Evolutionary conservation across 2,113 vertebrate genomes (phyloP), one percentile per base, ranked within the genome.

Genomic region (Zosterops pallidus): DNA sequence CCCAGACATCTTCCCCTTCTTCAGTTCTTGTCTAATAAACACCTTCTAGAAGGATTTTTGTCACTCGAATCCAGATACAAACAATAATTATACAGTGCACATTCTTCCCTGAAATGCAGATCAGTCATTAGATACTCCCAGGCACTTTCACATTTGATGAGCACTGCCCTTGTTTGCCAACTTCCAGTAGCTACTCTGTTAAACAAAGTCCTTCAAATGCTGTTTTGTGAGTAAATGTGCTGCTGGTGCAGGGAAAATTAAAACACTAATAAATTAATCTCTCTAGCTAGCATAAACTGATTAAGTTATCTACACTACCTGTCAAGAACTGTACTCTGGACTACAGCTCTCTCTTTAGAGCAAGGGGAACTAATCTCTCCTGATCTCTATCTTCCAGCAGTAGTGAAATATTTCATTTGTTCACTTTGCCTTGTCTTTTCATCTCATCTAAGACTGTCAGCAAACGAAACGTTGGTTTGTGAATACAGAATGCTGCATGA

Each of bases 381-480:
- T 42, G 72, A 93, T 90, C 64, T 86, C 0, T 86, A 49, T 64
- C 77, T 96, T 83, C 56, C 44, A 83, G 50, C 12, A 81, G 56
- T 3, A 60, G 64, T 56, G 83, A 74, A 94, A 74, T 90, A 88
- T 83, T 90, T 75, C 24, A 88, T 90, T 90, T 83, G 52, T 81
- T 95, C 88, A 49, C 60, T 95, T 86, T 88, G 35, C 41, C 50
- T 63, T 86, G 82, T 86, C 75, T 90, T 87, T 94, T 77, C 47
- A 60, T 81, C 80, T 96, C 76, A 90, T 83, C 72, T 88, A 52
- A 75, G 21, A 49, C 56, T 89, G 92, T 68, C 85, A 64, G 47
- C 35, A 93, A 75, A 81, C 2, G 20, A 18, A 90, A 21, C 0
- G 4, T 22, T 71, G 52, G 44, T 68, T 83, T 90, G 50, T 81